These are phyloP conservation scores for Pharmacophagus antenor DNA, from an alignment of 2,888 invertebrate species.

Conservation along the genomic window DNA sequence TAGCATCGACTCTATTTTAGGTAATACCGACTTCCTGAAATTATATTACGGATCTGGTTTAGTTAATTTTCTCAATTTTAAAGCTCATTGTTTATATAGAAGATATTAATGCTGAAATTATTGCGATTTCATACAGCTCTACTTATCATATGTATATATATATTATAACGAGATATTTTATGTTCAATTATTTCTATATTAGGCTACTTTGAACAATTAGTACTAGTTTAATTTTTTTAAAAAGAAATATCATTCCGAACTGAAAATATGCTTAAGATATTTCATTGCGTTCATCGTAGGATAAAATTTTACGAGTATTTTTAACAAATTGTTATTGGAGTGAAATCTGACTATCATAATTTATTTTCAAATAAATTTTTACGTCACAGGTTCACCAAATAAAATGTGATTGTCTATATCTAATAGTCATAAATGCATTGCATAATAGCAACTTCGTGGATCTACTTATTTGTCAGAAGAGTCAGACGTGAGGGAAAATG, in stretches of 20 bases:
- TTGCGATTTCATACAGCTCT: neutral
- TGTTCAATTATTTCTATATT: neutral
- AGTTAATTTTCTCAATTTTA: slow-evolving; percentile 34
- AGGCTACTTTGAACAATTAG: no score
- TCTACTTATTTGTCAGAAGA: slow-evolving; percentile 4
- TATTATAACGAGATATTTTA: neutral
- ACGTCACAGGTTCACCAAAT: slow-evolving; percentile 7
- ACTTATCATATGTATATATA: neutral
- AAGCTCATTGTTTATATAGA: neutral
- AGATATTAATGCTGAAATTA: neutral
- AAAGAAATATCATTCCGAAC: no score
- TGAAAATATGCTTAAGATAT: no score
- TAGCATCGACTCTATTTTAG: slow-evolving; percentile 55
- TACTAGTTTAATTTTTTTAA: neutral
- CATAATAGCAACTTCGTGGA: slow-evolving; percentile 8
- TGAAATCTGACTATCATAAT: no score
- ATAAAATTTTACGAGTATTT: no score
- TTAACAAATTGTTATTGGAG: no score
- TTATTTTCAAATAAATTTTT: slow-evolving; percentile 1
- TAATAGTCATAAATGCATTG: neutral
- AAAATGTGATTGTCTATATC: neutral
- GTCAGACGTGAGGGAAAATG: slow-evolving; percentile 10
- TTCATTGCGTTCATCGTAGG: no score
- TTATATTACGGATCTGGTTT: slow-evolving; percentile 43
- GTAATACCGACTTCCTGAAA: slow-evolving; percentile 53